Conservation (phyloP, 2,888 invertebrate genomes). For the Eupeodes latifasciatus region DNA sequence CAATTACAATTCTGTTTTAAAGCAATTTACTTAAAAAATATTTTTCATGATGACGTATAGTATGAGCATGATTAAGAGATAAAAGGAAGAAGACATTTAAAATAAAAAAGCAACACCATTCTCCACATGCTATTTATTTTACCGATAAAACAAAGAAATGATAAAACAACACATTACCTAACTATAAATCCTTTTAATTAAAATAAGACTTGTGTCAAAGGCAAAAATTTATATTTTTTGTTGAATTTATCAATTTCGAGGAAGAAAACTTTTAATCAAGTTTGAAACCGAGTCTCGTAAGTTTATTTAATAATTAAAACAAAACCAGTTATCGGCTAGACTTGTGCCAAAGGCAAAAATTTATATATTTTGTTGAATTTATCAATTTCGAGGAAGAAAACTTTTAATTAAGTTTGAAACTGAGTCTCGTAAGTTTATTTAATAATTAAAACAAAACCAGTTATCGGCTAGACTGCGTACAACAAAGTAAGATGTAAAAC, state of each 20-base stretch:
- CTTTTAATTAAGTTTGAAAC: too few relatives aligned
- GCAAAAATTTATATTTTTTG: not conserved
- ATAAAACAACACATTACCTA: conserved; percentile 5
- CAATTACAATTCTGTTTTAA: too few relatives aligned
- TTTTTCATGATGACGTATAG: not conserved
- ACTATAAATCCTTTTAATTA: not conserved
- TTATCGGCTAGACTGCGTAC: too few relatives aligned
- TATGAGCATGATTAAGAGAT: not conserved
- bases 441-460: too few relatives aligned
- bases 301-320: not conserved
- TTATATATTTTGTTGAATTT: too few relatives aligned
- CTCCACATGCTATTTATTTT: not conserved
- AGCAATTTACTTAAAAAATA: not conserved
- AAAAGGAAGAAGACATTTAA: not conserved
- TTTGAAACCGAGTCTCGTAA: not conserved
- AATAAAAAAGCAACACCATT: not conserved
- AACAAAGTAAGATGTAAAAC: too few relatives aligned
- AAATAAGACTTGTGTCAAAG: not conserved
- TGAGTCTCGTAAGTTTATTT: too few relatives aligned
- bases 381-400: too few relatives aligned
- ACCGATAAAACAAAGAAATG: not conserved
- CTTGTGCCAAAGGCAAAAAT: too few relatives aligned
- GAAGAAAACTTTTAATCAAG: not conserved
- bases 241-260: not conserved
- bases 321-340: not conserved